Percentiles rank a stretch among this genome's conserved stretches.
phyloP scores from a whole-genome alignment of 2,888 invertebrate genomes.

The Temnothorax unifasciatus region DNA sequence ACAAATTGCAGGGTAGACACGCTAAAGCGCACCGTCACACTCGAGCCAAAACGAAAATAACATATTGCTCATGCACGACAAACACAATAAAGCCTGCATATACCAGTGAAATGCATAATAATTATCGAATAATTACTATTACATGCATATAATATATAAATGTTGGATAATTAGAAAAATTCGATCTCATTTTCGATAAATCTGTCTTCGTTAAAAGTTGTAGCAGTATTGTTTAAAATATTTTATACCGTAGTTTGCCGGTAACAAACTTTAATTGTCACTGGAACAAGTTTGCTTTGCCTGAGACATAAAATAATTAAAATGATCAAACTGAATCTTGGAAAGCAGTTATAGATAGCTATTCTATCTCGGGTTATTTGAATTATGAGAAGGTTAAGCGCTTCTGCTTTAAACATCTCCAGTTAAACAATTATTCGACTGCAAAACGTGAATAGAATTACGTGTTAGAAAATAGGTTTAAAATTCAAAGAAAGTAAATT shows the following conservation, averaged over 20 bases:
- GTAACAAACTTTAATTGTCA: not conserved
- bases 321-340: not conserved
- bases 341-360: not conserved
- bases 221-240: not conserved
- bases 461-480: not conserved
- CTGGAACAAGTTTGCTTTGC: not conserved
- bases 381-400: not conserved
- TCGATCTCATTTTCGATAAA: not conserved
- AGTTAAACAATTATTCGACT: not conserved
- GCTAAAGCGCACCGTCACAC: conserved; percentile 1
- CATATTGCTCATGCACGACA: not conserved
- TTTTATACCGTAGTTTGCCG: not conserved
- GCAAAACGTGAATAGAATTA: not conserved
- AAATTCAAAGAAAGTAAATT: not conserved
- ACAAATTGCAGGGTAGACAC: conserved; percentile 27
- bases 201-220: conserved; percentile 7
- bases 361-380: not conserved
- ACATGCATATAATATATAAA: not conserved
- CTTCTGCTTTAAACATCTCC: not conserved
- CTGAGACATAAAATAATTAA: conserved; percentile 2
- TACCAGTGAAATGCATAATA: not conserved
- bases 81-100: not conserved
- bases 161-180: not conserved
- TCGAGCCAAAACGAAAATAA: conserved; percentile 30
- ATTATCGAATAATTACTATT: not conserved